phyloP scores from a whole-genome alignment of 2,888 invertebrate genomes.

The Cylindroiulus punctatus region DNA sequence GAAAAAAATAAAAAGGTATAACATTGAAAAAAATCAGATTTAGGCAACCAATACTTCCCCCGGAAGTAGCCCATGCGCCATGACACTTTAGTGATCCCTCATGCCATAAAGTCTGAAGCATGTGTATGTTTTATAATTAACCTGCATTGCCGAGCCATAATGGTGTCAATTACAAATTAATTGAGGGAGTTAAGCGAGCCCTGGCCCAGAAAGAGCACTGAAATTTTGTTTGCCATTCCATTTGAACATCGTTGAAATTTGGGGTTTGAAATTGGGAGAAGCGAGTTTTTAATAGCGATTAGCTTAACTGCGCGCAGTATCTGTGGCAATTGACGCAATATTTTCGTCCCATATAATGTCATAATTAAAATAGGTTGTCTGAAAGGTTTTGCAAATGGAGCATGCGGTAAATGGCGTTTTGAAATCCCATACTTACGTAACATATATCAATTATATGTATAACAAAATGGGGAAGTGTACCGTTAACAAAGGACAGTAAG shows the following conservation, averaged over 20 bases:
- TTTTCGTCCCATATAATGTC: background rate
- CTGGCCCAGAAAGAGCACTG: background rate
- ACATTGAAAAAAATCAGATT: too few relatives aligned
- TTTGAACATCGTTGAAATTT: background rate
- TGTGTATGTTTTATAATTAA: background rate
- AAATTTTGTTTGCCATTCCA: background rate
- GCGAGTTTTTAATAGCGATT: slow-evolving; percentile 1
- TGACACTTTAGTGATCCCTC: background rate
- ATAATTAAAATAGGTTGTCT: slow-evolving; percentile 32
- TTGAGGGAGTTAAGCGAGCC: background rate
- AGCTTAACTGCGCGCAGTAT: background rate
- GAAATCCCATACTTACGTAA: background rate
- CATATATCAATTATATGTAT: slow-evolving; percentile 13
- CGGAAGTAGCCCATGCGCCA: background rate
- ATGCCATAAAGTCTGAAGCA: background rate
- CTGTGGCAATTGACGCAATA: background rate
- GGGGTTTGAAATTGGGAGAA: slow-evolving; percentile 1
- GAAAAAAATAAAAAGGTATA: too few relatives aligned
- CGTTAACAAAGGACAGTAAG: background rate
- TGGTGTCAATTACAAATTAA: background rate
- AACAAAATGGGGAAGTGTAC: slow-evolving; percentile 1
- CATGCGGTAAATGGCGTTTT: background rate
- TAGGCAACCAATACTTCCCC: background rate
- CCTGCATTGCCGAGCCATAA: background rate
- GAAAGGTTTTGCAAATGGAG: background rate